These are phyloP conservation scores for Nemotelus nigrinus DNA, from an alignment of 2,888 invertebrate species.

Conservation along the genomic window DNA sequence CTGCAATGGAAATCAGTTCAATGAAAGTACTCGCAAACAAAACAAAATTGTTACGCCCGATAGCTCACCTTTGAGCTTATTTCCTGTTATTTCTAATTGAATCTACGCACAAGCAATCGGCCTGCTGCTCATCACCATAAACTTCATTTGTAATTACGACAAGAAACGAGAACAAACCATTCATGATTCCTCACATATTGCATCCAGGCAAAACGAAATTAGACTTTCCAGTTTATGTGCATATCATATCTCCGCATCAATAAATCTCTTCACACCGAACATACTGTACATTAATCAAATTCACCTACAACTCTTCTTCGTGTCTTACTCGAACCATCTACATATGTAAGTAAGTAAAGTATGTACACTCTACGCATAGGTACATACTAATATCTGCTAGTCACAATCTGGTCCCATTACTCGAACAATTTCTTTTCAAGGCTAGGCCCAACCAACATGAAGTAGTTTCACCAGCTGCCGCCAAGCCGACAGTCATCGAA, in stretches of 20 bases:
- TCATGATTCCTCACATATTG: no score
- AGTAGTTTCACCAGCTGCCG: background rate
- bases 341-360: no score
- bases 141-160: no score
- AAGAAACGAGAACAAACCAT: no score
- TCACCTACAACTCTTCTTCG: background rate
- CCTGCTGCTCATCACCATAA: no score
- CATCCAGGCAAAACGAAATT: background rate
- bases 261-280: background rate
- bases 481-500: background rate
- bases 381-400: background rate
- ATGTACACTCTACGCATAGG: background rate
- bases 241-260: background rate
- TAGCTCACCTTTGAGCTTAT: no score
- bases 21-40: no score
- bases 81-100: no score
- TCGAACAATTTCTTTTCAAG: slow-evolving; percentile 11
- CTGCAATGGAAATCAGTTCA: no score
- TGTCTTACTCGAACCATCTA: background rate
- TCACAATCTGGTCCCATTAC: slow-evolving; percentile 16
- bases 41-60: no score
- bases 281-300: background rate
- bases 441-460: background rate
- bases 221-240: background rate
- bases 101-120: no score